Evolutionary conservation across 2,888 invertebrate genomes (phyloP), one percentile per base, ranked within the genome.

Genomic region (Trissolcus brochymenae): DNA sequence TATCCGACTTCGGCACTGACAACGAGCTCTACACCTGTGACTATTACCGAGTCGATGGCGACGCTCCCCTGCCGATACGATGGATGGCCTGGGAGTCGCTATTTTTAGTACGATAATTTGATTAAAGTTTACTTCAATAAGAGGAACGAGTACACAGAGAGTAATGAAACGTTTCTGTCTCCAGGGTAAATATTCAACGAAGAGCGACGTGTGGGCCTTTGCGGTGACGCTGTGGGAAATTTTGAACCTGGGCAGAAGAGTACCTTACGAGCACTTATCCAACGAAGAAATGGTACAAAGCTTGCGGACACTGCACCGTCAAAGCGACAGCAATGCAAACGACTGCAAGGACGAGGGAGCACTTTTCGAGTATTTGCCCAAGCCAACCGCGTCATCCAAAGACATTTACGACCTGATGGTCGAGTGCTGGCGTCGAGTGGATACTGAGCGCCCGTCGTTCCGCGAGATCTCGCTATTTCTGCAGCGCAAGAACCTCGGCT

Each of bases 81-180:
- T 96, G 96, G 96, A 96, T 96, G 91, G 94, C 96, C 1, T 96
- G 96, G 95, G 96, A 96, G 89, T 93, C 94, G 1, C 93, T 95
- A 71, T 92, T 95, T 80, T 88, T 93, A 85, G 92, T 92, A 85
- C 90, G 35, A 55, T 62, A 40, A 71, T 72, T 72, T 62, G 6
- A 64, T 57, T 35, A 61, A 76, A 67, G n/a, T 64, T 43, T 14
- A 49, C 35, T n/a, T 7, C 4, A 16, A 19, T 14, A 16, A 53
- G 43, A 29, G 35, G 49, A 1, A 64, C 6, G 50, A 61, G 54
- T 46, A 9, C 16, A 17, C 64, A 59, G 25, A 35, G 35, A 71
- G 43, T 56, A 55, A 62, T 59, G 54, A 56, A 54, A 59, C 11
- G 21, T 75, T 55, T 50, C 73, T 35, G 35, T 74, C 87, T 88